These are phyloP conservation scores for Liopterus haemorrhoidalis DNA, from an alignment of 2,888 invertebrate species.

Conservation along the genomic window DNA sequence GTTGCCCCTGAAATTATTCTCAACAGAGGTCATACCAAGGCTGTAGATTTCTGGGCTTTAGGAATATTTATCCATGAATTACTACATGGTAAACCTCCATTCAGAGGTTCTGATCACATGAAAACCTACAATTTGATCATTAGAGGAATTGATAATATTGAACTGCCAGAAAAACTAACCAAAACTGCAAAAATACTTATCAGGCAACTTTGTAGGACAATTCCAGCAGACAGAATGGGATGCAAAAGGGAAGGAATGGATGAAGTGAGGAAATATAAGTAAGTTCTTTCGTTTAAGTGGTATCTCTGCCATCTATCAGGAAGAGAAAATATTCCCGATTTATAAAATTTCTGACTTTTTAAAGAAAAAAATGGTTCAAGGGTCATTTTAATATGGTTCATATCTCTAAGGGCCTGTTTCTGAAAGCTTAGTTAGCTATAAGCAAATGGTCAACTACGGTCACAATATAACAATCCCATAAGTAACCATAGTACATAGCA, in stretches of 20 bases:
- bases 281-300: constrained; percentile 35
- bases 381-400: too few species aligned
- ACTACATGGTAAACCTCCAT: constrained; percentile 82
- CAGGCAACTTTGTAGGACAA: constrained; percentile 76
- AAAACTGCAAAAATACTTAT: constrained; percentile 77
- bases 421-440: too few species aligned
- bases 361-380: too few species aligned
- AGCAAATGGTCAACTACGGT: too few species aligned
- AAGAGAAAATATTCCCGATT: constrained; percentile 1
- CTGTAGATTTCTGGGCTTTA: constrained; percentile 92
- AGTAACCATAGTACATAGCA: too few species aligned
- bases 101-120: constrained; percentile 85
- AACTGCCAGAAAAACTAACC: constrained; percentile 73
- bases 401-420: too few species aligned
- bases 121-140: constrained; percentile 90
- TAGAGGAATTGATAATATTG: constrained; percentile 81
- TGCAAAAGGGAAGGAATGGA: constrained; percentile 80
- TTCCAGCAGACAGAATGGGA: constrained; percentile 83
- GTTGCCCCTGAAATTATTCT: constrained; percentile 87
- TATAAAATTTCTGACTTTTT: too few species aligned
- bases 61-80: constrained; percentile 85
- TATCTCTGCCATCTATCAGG: neutral
- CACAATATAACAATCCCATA: too few species aligned
- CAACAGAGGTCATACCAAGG: constrained; percentile 75
- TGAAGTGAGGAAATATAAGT: constrained; percentile 83